These are phyloP conservation scores for Carassius carassius DNA, from an alignment of 2,113 vertebrate species.

Conservation along the genomic window DNA sequence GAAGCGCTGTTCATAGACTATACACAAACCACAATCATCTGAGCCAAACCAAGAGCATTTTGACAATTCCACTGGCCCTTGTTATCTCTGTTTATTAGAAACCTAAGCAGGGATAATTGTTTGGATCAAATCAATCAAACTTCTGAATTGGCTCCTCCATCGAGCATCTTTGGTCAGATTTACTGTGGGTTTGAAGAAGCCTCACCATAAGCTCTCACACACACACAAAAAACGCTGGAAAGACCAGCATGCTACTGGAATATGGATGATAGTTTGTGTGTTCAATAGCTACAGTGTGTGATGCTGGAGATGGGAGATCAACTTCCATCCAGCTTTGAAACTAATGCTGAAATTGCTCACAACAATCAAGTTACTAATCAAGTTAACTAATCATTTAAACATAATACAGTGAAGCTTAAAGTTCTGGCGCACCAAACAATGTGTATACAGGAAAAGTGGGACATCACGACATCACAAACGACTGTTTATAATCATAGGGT, in stretches of 20 bases:
- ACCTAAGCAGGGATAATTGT: constrained; percentile 2
- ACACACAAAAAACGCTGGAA: constrained; percentile 28
- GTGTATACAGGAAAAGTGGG: not conserved
- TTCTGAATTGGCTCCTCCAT: not conserved
- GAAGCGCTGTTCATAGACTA: not conserved
- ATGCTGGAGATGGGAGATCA: not conserved
- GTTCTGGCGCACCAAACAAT: not conserved
- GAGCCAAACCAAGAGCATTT: constrained; percentile 27
- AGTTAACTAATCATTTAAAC: not conserved
- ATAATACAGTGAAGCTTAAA: not conserved
- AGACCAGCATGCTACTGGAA: not conserved
- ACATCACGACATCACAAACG: not conserved
- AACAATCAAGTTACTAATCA: not conserved
- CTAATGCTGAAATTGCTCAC: not conserved
- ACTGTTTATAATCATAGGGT: not conserved
- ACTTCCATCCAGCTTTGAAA: not conserved
- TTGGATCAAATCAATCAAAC: constrained; percentile 3
- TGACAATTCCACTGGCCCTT: constrained; percentile 16
- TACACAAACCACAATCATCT: constrained; percentile 20
- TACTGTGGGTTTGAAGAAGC: not conserved
- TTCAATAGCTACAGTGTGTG: constrained; percentile 46
- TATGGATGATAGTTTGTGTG: constrained; percentile 44
- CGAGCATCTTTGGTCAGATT: not conserved
- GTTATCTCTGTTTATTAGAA: constrained; percentile 25
- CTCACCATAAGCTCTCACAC: not conserved